A percentile compares a stretch with the other conserved stretches of the same genome.
Evolutionary conservation across 1,140 invertebrate genomes (phyloP).

Genomic region (Euborellia annulipes): DNA sequence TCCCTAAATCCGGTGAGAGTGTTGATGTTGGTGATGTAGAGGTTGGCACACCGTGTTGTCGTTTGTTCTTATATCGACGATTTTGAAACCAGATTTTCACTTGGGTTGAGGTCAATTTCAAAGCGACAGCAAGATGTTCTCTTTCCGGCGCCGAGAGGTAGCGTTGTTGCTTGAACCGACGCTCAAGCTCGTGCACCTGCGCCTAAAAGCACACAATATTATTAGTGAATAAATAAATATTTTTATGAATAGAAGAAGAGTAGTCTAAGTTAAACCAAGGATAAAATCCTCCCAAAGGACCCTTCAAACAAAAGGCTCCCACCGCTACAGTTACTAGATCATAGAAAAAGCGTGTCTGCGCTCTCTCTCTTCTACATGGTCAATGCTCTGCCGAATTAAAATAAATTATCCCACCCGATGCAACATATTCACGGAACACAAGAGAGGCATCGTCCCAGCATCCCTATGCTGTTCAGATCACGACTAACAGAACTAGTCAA

Average conservation of each 20-base stretch:
- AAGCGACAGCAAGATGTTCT: slow-evolving; percentile 40
- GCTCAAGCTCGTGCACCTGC: slow-evolving; percentile 57
- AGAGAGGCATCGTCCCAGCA: no score
- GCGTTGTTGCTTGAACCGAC: slow-evolving; percentile 46
- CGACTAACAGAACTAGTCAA: no score
- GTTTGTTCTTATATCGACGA: slow-evolving; percentile 44
- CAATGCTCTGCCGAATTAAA: no score
- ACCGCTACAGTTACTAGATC: no score
- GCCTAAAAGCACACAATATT: slow-evolving; percentile 36
- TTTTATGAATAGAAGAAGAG: not conserved
- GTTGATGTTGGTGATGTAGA: slow-evolving; percentile 12
- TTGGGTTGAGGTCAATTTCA: slow-evolving; percentile 34
- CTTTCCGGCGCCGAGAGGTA: slow-evolving; percentile 52
- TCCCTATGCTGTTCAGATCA: no score
- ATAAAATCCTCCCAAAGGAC: not conserved
- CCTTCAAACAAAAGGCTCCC: not conserved
- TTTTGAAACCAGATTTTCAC: slow-evolving; percentile 50
- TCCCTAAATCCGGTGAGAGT: not conserved
- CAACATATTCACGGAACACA: no score
- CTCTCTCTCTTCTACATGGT: no score
- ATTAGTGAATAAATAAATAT: no score
- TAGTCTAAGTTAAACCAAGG: not conserved
- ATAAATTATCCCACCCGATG: no score
- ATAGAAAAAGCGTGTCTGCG: no score
- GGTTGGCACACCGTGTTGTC: slow-evolving; percentile 11